phyloP scores from a whole-genome alignment of 92 coral and sea anemone genomes.

The Zoanthus gigantus region DNA sequence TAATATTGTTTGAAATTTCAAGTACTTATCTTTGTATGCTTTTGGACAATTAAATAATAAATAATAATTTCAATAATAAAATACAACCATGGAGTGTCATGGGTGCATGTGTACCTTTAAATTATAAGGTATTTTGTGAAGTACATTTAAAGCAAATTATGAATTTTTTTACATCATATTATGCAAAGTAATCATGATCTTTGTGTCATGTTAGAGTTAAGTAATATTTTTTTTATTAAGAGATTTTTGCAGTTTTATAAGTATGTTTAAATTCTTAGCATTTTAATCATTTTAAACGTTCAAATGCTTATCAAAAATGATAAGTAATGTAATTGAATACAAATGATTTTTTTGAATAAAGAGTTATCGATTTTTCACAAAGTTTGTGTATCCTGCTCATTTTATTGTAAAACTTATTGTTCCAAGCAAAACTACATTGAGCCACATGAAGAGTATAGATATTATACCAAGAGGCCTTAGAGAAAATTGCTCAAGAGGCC shows the following conservation, averaged over 20 bases:
- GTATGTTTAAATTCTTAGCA: slow-evolving; percentile 30
- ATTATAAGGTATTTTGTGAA: slow-evolving; percentile 25
- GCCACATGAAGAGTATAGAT: slow-evolving; percentile 35
- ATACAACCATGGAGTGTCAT: slow-evolving; percentile 26
- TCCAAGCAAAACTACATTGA: slow-evolving; percentile 18
- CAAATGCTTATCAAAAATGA: slow-evolving; percentile 24
- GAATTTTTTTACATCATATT: slow-evolving; percentile 16
- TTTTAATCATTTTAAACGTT: slow-evolving; percentile 20
- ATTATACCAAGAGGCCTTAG: slow-evolving; percentile 26
- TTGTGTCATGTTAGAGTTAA: slow-evolving; percentile 26
- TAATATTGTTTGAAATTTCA: slow-evolving; percentile 31
- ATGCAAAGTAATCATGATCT: slow-evolving; percentile 20
- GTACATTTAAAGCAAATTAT: slow-evolving; percentile 32
- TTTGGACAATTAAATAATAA: slow-evolving; percentile 12
- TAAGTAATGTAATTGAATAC: slow-evolving; percentile 14
- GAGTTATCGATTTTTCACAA: slow-evolving; percentile 28
- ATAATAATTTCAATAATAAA: slow-evolving; percentile 18
- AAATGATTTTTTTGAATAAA: slow-evolving; percentile 24
- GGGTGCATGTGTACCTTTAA: slow-evolving; percentile 27
- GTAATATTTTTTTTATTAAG: slow-evolving; percentile 25
- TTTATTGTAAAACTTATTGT: slow-evolving; percentile 26
- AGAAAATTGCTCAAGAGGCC: slow-evolving; percentile 6
- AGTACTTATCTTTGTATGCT: slow-evolving; percentile 24
- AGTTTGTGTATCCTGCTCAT: slow-evolving; percentile 25
- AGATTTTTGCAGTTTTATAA: slow-evolving; percentile 7